A percentile compares a stretch with the other conserved stretches of the same genome.
These are phyloP conservation scores for Ahaetulla prasina DNA, from an alignment of 2,113 vertebrate species.

Conservation along the genomic window DNA sequence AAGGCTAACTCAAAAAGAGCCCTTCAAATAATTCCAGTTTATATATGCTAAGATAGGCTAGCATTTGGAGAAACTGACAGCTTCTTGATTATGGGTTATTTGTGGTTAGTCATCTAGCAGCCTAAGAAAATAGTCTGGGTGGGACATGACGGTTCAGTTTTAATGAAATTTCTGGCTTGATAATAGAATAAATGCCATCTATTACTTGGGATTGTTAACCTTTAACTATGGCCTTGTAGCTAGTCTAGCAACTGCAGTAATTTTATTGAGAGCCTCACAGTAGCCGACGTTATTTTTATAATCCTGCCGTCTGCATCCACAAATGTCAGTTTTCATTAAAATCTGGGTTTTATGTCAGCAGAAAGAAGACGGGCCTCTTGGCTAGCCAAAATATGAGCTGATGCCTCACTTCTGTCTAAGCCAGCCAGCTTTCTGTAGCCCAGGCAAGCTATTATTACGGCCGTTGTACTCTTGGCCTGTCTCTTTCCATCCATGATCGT, in stretches of 20 bases:
- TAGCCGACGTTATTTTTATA: neutral
- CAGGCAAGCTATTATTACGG: neutral
- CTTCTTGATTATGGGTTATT: slow-evolving; percentile 15
- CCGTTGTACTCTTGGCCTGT: neutral
- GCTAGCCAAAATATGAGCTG: neutral
- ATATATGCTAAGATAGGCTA: neutral
- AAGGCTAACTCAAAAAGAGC: neutral
- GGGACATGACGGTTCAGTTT: neutral
- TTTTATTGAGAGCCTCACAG: neutral
- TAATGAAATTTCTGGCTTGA: neutral
- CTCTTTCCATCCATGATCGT: neutral
- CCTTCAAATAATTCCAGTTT: slow-evolving; percentile 3
- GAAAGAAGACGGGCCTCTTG: neutral
- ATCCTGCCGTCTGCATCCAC: neutral
- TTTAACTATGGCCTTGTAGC: neutral
- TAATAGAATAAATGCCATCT: neutral
- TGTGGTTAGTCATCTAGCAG: neutral
- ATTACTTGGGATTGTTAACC: neutral
- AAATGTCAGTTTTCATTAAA: slow-evolving; percentile 1
- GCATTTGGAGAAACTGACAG: neutral
- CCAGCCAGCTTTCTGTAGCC: neutral
- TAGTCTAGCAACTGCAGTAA: neutral
- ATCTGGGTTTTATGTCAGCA: slow-evolving; percentile 41
- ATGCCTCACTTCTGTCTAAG: neutral
- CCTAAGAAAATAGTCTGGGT: neutral